These are phyloP conservation scores for Elachura formosa DNA, from an alignment of 2,113 vertebrate genomes.

Conservation along the genomic window DNA sequence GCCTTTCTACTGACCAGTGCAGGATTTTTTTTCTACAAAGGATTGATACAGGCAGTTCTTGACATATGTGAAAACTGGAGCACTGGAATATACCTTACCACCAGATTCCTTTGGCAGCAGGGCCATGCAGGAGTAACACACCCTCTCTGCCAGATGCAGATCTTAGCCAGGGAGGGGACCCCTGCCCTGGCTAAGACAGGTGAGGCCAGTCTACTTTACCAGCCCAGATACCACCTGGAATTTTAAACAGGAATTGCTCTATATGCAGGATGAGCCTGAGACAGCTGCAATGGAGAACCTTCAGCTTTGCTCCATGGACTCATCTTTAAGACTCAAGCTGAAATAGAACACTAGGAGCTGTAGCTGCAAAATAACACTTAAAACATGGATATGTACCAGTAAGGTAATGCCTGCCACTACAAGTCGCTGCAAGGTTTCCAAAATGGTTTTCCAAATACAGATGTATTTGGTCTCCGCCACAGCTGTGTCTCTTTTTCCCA, in stretches of 20 bases:
- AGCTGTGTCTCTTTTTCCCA: not conserved
- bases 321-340: not conserved
- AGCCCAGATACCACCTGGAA: not conserved
- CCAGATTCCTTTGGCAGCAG: not conserved
- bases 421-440: not conserved
- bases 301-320: not conserved
- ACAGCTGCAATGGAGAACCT: not conserved
- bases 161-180: not conserved
- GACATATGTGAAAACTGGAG: not conserved
- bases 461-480: not conserved
- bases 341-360: not conserved
- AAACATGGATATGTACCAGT: not conserved
- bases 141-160: not conserved
- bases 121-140: accelerated
- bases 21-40: not conserved
- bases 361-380: not conserved
- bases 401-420: not conserved
- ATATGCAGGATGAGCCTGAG: not conserved
- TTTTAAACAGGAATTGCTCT: not conserved
- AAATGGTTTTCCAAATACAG: not conserved
- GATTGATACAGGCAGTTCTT: not conserved
- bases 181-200: not conserved
- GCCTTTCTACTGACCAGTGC: not conserved
- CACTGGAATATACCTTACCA: not conserved
- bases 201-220: not conserved